A percentile compares a stretch with the other conserved stretches of the same genome.
These are phyloP conservation scores for Mechanitis mazaeus DNA, from an alignment of 2,888 invertebrate species.

Conservation along the genomic window DNA sequence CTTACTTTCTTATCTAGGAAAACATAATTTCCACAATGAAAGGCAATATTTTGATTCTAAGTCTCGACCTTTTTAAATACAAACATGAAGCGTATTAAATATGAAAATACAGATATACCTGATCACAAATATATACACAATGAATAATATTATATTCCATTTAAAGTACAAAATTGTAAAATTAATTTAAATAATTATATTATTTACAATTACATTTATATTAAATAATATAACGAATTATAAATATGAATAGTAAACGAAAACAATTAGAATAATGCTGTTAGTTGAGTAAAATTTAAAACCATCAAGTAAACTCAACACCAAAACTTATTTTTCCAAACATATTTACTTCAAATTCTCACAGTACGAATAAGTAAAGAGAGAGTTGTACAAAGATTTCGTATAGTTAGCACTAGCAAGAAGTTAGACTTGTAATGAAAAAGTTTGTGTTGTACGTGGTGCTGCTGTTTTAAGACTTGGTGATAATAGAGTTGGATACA, in stretches of 20 bases:
- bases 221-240: no score
- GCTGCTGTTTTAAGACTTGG: constrained; percentile 5
- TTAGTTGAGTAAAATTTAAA: neutral
- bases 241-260: no score
- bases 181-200: no score
- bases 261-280: neutral
- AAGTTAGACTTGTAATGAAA: constrained; percentile 42
- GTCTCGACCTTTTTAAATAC: constrained; percentile 7
- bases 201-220: no score
- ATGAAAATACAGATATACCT: neutral
- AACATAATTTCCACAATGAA: constrained; percentile 10
- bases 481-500: constrained; percentile 5
- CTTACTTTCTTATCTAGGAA: constrained; percentile 10
- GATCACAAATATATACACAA: neutral
- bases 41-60: constrained; percentile 15
- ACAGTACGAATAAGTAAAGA: constrained; percentile 3
- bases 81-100: neutral
- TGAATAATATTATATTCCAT: no score
- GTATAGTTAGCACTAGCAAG: constrained; percentile 27
- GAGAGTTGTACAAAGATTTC: constrained; percentile 3
- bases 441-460: constrained; percentile 35
- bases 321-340: neutral
- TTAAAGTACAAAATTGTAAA: no score
- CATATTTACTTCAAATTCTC: constrained; percentile 3
- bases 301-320: neutral